Conservation (phyloP, 1,140 invertebrate genomes). For the Calliopsis andreniformis region DNA sequence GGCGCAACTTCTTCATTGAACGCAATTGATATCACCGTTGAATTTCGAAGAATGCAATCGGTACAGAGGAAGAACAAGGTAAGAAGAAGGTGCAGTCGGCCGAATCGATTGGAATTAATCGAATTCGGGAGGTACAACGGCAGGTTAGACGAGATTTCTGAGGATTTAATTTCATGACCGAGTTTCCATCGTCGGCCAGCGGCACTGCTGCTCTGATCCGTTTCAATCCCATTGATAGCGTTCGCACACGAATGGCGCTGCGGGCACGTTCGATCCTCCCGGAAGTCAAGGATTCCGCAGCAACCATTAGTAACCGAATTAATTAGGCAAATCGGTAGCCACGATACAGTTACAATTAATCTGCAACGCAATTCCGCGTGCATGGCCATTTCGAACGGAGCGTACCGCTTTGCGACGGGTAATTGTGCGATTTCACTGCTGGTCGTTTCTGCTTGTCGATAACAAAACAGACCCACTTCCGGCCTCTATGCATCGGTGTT, state of each 20-base stretch:
- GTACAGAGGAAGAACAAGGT: constrained; percentile 1
- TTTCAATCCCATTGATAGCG: constrained; percentile 45
- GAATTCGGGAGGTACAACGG: neutral
- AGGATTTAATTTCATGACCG: constrained; percentile 60
- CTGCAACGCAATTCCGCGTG: constrained; percentile 58
- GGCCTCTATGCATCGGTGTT: constrained; percentile 8
- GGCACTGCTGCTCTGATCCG: constrained; percentile 19
- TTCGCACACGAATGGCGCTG: constrained; percentile 30
- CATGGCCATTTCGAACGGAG: constrained; percentile 16
- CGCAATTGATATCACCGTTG: constrained; percentile 27
- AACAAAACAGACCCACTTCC: constrained; percentile 45
- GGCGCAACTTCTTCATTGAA: neutral
- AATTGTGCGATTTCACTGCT: constrained; percentile 38
- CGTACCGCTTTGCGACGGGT: constrained; percentile 35
- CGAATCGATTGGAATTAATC: constrained; percentile 47
- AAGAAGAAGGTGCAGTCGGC: neutral
- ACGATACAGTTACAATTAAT: constrained; percentile 77
- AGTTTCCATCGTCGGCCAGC: constrained; percentile 56
- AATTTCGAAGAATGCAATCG: constrained; percentile 1
- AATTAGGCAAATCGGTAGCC: constrained; percentile 80
- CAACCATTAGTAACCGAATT: constrained; percentile 80
- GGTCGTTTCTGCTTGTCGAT: constrained; percentile 37
- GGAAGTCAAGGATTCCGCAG: constrained; percentile 59
- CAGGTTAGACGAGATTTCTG: constrained; percentile 53
- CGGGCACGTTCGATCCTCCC: constrained; percentile 57